These are phyloP conservation scores for Macaca nemestrina DNA, from an alignment of 2,113 vertebrate genomes.

Conservation along the genomic window DNA sequence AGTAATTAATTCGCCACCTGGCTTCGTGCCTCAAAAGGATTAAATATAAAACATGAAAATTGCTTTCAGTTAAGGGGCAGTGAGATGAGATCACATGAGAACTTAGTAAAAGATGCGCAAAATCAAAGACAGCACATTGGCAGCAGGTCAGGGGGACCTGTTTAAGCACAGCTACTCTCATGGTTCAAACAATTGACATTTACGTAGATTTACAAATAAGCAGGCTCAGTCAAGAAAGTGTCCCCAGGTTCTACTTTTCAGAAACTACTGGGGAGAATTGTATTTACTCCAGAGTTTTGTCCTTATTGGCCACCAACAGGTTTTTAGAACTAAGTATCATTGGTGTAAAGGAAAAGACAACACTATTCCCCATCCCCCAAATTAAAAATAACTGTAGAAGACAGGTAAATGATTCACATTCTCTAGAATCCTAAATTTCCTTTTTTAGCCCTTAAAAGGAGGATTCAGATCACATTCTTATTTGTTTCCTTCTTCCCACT, in stretches of 20 bases:
- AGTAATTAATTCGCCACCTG: constrained; percentile 76
- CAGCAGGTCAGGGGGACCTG: constrained; percentile 53
- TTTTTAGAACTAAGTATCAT: constrained; percentile 3
- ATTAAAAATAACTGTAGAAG: not conserved
- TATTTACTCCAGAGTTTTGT: not conserved
- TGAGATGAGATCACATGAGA: constrained; percentile 63
- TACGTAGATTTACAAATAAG: constrained; percentile 20
- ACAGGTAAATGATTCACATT: not conserved
- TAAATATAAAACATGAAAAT: constrained; percentile 78
- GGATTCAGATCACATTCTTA: not conserved
- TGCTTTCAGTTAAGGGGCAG: constrained; percentile 66
- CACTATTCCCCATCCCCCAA: too few relatives aligned
- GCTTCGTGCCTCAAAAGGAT: constrained; percentile 69
- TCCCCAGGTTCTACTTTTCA: not conserved
- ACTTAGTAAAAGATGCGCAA: constrained; percentile 47
- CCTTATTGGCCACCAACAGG: not conserved
- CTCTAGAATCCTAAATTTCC: not conserved
- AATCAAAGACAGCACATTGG: constrained; percentile 62
- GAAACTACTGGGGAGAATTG: not conserved
- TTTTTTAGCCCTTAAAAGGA: not conserved
- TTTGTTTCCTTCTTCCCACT: not conserved
- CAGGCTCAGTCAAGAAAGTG: not conserved
- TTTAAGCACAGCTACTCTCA: constrained; percentile 23
- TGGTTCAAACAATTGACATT: constrained; percentile 21
- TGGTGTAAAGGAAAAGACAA: not conserved